Base-by-base conservation (phyloP, 2,888 invertebrate genomes). In the Hirtodrosophila alboralis region DNA sequence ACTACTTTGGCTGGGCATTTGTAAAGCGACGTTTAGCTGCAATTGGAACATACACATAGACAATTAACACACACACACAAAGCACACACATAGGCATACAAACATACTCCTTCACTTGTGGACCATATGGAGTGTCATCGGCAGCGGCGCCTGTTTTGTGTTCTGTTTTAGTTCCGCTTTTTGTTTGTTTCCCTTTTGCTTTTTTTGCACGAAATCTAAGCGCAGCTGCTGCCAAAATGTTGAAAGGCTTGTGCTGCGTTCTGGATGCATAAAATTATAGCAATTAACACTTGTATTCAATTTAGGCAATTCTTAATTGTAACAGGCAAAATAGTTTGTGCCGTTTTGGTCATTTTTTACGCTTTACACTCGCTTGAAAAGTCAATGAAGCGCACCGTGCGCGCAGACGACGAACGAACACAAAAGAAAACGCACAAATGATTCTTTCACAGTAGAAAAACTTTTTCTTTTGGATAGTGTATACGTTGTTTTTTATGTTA, bases 331-430 rank as follows among this genome's bases (percentile, higher is more conserved):
- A 21, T 43, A 33, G 33, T 49, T 56, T 56, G 43, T 44, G 33
- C n/a, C 33, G 23, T 44, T 57, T 56, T 34, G 28, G n/a, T 66
- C 21, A 34, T 57, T 48, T 47, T 56, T 45, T 62, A 47, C 14
- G 38, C 40, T 49, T 61, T 56, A 31, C 54, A 65, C 54, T 80
- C 52, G 69, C 52, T 62, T 57, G 74, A 81, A 79, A 83, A 80
- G 84, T 83, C 83, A 79, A 79, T 83, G 74, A 79, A 73, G 79
- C 79, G 83, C 74, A 79, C 75, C 53, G 72, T 71, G 54, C 58
- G 71, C 62, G 61, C 79, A 79, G 79, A 74, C 78, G 49, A 67
- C 68, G 62, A 67, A 69, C 64, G 72, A 64, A 51, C 64, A 53
- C 84, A 80, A 80, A 83, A 76, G 74, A 74, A 79, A 83, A 76